Evolutionary conservation across 2,888 invertebrate species (phyloP).

Genomic region (Mythimna vitellina): DNA sequence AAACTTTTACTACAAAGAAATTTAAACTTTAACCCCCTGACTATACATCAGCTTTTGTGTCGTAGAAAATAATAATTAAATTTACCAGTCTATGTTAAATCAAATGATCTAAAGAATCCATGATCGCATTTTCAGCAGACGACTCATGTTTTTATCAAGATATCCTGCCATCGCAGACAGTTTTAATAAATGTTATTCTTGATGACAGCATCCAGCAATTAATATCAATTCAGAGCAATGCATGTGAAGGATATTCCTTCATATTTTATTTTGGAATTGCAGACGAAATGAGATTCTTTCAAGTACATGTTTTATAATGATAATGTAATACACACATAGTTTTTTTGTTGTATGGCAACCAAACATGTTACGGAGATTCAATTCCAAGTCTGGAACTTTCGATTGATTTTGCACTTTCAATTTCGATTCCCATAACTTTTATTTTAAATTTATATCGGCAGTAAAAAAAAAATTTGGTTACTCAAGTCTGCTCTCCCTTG

Average conservation of each 20-base stretch:
- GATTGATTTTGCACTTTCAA: too few relatives aligned
- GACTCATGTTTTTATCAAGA: conserved; percentile 5
- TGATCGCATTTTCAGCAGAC: conserved; percentile 1
- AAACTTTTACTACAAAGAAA: too few relatives aligned
- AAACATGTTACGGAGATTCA: too few relatives aligned
- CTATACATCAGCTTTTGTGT: not conserved
- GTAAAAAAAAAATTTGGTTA: too few relatives aligned
- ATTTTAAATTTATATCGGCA: too few relatives aligned
- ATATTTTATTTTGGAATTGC: conserved; percentile 2
- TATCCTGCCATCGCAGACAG: not conserved
- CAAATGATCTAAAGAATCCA: not conserved
- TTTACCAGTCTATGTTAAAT: not conserved
- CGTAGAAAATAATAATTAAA: not conserved
- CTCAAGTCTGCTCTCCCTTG: too few relatives aligned
- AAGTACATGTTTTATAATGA: too few relatives aligned
- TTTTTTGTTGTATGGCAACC: too few relatives aligned
- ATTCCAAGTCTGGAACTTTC: too few relatives aligned
- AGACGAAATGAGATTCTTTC: not conserved
- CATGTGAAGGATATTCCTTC: conserved; percentile 14
- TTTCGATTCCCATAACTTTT: too few relatives aligned
- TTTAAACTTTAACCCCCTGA: too few relatives aligned
- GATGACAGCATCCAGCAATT: conserved; percentile 36
- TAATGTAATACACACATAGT: too few relatives aligned
- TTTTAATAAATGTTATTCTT: not conserved
- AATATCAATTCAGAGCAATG: conserved; percentile 31